Percentiles rank a stretch among this genome's conserved stretches.
Evolutionary conservation across 2,888 invertebrate species (phyloP).

Genomic region (Mellilla xanthometata): DNA sequence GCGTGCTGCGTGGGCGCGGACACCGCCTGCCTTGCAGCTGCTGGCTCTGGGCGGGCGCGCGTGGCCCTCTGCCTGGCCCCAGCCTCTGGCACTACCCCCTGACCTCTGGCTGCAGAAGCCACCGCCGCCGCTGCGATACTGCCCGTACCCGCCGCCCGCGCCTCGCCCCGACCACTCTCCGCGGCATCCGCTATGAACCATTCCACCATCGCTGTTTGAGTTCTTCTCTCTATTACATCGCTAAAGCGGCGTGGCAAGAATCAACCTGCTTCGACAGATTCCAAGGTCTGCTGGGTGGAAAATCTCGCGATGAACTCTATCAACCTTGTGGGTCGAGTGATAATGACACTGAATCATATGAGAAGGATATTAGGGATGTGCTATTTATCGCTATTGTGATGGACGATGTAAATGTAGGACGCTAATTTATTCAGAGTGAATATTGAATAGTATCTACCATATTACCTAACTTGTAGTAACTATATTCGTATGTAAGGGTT

Average conservation of each 20-base stretch:
- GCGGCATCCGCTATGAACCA: constrained; percentile 68
- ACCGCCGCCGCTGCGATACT: constrained; percentile 80
- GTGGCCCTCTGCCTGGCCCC: constrained; percentile 94
- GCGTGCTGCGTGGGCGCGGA: constrained; percentile 79
- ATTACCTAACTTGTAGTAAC: constrained; percentile 37
- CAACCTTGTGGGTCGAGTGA: not conserved
- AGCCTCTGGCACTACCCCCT: constrained; percentile 92
- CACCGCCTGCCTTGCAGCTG: constrained; percentile 71
- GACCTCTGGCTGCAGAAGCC: constrained; percentile 97
- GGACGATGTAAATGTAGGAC: constrained; percentile 5
- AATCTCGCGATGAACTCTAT: too few relatives aligned
- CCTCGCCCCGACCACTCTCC: constrained; percentile 65
- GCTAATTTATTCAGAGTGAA: constrained; percentile 37
- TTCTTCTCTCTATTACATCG: not conserved
- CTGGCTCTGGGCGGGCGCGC: constrained; percentile 86
- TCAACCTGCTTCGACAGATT: too few relatives aligned
- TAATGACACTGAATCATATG: too few relatives aligned
- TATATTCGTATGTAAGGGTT: constrained; percentile 47
- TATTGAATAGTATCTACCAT: constrained; percentile 46
- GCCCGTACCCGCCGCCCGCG: constrained; percentile 83
- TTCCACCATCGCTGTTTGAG: not conserved
- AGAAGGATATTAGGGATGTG: not conserved
- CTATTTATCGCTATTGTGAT: not conserved
- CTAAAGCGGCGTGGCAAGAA: not conserved
- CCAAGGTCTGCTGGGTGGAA: too few relatives aligned